Conservation (phyloP, 2,797 vertebrate species). For the Melanogrammus aeglefinus region DNA sequence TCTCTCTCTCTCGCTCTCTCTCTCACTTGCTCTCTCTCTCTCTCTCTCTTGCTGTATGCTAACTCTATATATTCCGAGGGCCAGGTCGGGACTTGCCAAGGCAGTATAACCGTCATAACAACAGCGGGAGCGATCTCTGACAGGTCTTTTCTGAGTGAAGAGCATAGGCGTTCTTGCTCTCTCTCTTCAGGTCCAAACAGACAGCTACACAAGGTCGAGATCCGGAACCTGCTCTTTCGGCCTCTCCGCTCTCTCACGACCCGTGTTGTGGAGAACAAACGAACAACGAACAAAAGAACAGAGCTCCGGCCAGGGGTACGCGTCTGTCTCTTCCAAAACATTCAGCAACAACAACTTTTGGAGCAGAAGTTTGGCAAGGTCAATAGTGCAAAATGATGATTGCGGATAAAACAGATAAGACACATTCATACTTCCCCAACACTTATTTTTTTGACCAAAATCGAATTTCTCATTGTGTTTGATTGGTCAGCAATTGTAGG, state of each 20-base stretch:
- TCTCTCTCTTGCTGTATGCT: conserved; percentile 28
- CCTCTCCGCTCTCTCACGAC: conserved; percentile 31
- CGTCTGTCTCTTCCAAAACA: conserved; percentile 38
- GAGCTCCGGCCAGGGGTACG: conserved; percentile 39
- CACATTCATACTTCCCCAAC: too few relatives aligned
- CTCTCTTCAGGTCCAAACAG: conserved; percentile 10
- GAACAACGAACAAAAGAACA: too few relatives aligned
- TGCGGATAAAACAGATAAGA: too few relatives aligned
- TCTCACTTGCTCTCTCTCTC: too few relatives aligned
- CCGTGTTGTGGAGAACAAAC: conserved; percentile 39
- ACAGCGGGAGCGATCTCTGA: conserved; percentile 40
- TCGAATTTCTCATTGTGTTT: too few relatives aligned
- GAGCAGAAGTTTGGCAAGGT: neutral
- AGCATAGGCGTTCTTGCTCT: conserved; percentile 13
- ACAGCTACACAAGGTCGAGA: conserved; percentile 23
- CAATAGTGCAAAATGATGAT: neutral
- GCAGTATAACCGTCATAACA: conserved; percentile 47
- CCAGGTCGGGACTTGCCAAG: conserved; percentile 29
- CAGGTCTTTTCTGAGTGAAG: conserved; percentile 16
- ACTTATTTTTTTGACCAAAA: neutral
- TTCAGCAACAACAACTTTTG: neutral
- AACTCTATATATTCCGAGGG: conserved; percentile 44
- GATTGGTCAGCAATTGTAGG: neutral
- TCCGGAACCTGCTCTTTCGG: conserved; percentile 13
- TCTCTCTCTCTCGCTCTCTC: too few relatives aligned